Percentiles rank a stretch among this genome's conserved stretches.
These are phyloP conservation scores for Dasypus novemcinctus DNA, from an alignment of 2,113 vertebrate genomes.

Conservation along the genomic window DNA sequence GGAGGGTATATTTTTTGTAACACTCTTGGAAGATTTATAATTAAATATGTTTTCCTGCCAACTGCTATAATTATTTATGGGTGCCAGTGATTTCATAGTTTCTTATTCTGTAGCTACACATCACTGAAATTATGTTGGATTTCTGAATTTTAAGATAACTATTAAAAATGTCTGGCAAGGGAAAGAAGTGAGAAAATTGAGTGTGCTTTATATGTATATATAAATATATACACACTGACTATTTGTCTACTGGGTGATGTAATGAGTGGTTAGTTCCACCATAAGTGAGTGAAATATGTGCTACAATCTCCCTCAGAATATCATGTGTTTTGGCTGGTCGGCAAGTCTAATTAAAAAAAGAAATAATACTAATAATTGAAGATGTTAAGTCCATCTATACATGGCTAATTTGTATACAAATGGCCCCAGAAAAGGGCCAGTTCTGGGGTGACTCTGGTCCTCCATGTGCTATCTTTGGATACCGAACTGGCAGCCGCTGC, in stretches of 20 bases:
- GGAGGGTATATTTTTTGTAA: constrained; percentile 11
- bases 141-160: constrained; percentile 45
- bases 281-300: not conserved
- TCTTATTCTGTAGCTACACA: not conserved
- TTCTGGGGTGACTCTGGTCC: not conserved
- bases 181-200: constrained; percentile 39
- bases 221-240: too few species aligned
- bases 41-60: constrained; percentile 33
- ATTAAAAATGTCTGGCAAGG: not conserved
- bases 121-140: constrained; percentile 37
- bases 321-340: not conserved
- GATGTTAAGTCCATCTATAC: not conserved
- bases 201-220: too few species aligned
- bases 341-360: not conserved
- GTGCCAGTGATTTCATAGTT: constrained; percentile 6
- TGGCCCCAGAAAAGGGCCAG: too few species aligned
- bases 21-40: constrained; percentile 20
- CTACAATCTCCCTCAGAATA: not conserved
- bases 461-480: not conserved
- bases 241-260: not conserved
- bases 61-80: constrained; percentile 20
- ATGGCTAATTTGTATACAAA: not conserved
- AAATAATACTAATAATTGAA: not conserved
- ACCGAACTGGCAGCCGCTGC: not conserved
- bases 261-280: constrained; percentile 2